A percentile compares a stretch with the other conserved stretches of the same genome.
Evolutionary conservation across 2,797 vertebrate species (phyloP).

Genomic region (Poliocrania exsul): DNA sequence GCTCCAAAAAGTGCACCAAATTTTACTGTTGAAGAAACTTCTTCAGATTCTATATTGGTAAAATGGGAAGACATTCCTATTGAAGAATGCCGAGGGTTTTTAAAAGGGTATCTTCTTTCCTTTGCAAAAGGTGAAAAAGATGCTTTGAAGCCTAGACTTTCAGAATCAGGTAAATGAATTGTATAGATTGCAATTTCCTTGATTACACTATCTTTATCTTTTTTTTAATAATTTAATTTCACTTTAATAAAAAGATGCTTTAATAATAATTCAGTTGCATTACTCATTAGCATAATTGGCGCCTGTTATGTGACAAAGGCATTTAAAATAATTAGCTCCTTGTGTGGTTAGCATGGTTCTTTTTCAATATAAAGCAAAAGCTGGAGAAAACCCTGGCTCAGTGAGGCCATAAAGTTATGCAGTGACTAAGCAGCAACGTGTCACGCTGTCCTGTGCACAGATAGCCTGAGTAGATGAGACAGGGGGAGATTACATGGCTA

Average conservation of each 20-base stretch:
- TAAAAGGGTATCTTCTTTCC: conserved; percentile 79
- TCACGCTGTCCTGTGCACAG: not conserved
- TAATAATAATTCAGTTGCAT: not conserved
- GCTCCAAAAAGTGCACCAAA: conserved; percentile 76
- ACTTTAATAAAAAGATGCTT: not conserved
- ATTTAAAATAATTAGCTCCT: not conserved
- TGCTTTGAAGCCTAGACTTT: conserved; percentile 58
- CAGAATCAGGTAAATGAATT: conserved; percentile 71
- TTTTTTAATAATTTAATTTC: not conserved
- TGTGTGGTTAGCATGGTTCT: not conserved
- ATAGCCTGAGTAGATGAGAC: not conserved
- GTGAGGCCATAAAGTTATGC: not conserved
- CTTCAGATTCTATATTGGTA: conserved; percentile 78
- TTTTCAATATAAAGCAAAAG: not conserved
- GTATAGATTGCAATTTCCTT: not conserved
- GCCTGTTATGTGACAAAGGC: not conserved
- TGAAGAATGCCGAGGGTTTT: conserved; percentile 77
- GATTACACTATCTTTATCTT: not conserved
- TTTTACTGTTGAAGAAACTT: conserved; percentile 77
- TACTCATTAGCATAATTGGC: not conserved
- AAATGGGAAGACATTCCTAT: conserved; percentile 79
- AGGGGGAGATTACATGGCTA: not conserved
- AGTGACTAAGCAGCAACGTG: not conserved
- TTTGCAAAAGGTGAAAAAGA: conserved; percentile 80
- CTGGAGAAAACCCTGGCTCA: not conserved